Evolutionary conservation across 35 echinoderm and acorn worm genomes (phyloP).

Genomic region (Acanthaster planci): DNA sequence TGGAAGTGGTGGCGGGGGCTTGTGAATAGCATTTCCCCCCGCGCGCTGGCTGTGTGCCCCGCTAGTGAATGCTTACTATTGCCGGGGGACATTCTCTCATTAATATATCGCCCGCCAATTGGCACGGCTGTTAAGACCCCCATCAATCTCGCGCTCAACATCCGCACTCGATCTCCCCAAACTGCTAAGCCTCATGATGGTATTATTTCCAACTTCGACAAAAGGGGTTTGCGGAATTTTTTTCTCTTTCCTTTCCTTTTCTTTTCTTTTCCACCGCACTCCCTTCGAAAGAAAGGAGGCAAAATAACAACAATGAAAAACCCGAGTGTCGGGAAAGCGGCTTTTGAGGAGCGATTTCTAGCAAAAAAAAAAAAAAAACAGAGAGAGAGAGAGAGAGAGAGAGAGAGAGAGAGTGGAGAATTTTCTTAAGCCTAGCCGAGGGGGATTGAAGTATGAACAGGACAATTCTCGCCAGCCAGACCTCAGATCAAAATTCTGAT

Average conservation of each 20-base stretch:
- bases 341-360: constrained; percentile 5
- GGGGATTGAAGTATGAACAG: neutral
- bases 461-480: neutral
- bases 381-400: too few relatives aligned
- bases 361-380: too few relatives aligned
- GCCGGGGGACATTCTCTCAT: constrained; percentile 2
- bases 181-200: neutral
- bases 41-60: too few relatives aligned
- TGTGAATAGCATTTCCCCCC: neutral
- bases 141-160: constrained; percentile 13
- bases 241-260: neutral
- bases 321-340: constrained; percentile 22
- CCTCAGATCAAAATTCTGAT: neutral
- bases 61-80: neutral
- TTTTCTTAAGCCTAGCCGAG: constrained; percentile 19
- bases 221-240: neutral
- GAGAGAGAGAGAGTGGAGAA: neutral
- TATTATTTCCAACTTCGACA: constrained; percentile 13
- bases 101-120: constrained; percentile 26
- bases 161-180: neutral
- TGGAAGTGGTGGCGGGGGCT: constrained; percentile 27
- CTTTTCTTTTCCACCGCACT: neutral
- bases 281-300: neutral
- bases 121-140: neutral
- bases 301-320: constrained; percentile 8